Conservation (phyloP, 2,888 invertebrate species). For the Empis stercorea region DNA sequence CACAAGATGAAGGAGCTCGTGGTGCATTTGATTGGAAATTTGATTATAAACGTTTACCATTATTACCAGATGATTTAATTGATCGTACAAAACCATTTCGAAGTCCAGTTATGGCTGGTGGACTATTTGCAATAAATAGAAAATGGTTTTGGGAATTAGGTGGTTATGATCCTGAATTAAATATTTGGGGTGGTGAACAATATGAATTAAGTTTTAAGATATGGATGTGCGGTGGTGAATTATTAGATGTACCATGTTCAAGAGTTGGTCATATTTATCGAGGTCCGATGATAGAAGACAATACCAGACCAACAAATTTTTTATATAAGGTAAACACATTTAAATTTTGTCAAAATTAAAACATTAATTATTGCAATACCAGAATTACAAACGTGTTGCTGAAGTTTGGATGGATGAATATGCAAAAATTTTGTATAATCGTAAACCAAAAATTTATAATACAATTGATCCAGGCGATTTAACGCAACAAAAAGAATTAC, state of each 20-base stretch:
- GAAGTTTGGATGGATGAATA: constrained; percentile 99
- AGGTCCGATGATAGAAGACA: constrained; percentile 85
- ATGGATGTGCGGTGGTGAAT: constrained; percentile 91
- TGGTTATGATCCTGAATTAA: constrained; percentile 83
- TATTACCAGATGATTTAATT: constrained; percentile 36
- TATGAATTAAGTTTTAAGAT: constrained; percentile 96
- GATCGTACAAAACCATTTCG: constrained; percentile 36
- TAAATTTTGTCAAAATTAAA: constrained; percentile 23
- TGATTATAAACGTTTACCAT: constrained; percentile 82
- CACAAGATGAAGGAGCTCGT: constrained; percentile 86
- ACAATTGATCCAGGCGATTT: constrained; percentile 70
- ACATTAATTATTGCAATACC: no score
- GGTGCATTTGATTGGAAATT: constrained; percentile 98
- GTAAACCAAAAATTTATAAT: constrained; percentile 61
- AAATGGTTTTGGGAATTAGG: constrained; percentile 95
- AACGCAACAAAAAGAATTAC: constrained; percentile 58
- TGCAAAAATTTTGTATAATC: constrained; percentile 69
- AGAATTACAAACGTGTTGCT: constrained; percentile 88
- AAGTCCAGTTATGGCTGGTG: constrained; percentile 97
- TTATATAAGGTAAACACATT: constrained; percentile 33
- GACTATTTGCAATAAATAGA: constrained; percentile 84
- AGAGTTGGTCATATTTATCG: constrained; percentile 84
- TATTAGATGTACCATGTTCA: constrained; percentile 89
- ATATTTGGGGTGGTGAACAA: constrained; percentile 98
- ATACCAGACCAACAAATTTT: constrained; percentile 82